These are phyloP conservation scores for Hirtodrosophila cameraria DNA, from an alignment of 2,888 invertebrate genomes.

Conservation along the genomic window DNA sequence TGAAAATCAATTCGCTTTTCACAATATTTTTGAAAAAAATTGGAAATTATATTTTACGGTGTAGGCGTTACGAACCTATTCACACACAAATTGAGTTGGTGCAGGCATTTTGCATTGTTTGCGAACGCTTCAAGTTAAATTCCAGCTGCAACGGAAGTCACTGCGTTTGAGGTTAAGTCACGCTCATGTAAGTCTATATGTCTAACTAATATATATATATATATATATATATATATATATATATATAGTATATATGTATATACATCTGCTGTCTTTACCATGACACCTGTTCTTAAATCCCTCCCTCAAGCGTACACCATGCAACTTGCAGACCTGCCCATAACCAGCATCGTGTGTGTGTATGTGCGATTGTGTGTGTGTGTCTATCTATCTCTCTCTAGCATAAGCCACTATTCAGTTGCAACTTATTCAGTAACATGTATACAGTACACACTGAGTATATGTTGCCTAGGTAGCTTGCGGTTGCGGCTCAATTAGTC, in stretches of 20 bases:
- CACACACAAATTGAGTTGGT: background rate
- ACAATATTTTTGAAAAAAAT: no score
- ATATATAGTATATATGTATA: no score
- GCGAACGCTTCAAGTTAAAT: conserved; percentile 5
- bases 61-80: no score
- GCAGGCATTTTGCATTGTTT: conserved; percentile 15
- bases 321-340: no score
- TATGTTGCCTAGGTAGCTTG: no score
- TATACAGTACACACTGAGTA: background rate
- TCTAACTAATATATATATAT: conserved; percentile 6
- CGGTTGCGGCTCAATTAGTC: background rate
- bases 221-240: conserved; percentile 5
- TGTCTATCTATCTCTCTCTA: conserved; percentile 17
- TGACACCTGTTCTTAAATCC: no score
- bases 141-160: conserved; percentile 51
- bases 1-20: no score
- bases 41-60: no score
- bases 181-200: conserved; percentile 44
- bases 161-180: conserved; percentile 53
- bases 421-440: background rate
- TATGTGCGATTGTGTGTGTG: no score
- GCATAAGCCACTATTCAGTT: conserved; percentile 20
- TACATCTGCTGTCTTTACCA: no score
- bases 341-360: no score
- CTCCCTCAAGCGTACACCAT: no score